phyloP scores from a whole-genome alignment of 2,888 invertebrate genomes.

The Notodonta ziczac region DNA sequence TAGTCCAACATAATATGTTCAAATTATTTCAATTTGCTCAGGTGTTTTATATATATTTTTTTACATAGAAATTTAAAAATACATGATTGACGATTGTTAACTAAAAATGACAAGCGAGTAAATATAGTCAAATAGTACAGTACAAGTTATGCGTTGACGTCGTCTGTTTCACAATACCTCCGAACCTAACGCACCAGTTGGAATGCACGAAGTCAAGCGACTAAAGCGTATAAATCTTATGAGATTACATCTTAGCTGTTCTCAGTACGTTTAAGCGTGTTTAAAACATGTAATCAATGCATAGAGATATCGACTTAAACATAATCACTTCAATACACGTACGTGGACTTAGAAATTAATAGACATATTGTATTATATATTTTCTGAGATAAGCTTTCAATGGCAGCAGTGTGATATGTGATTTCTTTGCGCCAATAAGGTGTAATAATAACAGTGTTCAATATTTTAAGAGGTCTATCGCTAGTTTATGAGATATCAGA shows the following conservation, averaged over 20 bases:
- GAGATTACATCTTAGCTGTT: constrained; percentile 71
- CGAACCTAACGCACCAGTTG: constrained; percentile 75
- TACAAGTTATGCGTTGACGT: constrained; percentile 26
- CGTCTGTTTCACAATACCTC: constrained; percentile 20
- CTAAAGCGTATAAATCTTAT: constrained; percentile 77
- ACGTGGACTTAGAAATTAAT: constrained; percentile 27
- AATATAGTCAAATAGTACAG: constrained; percentile 19
- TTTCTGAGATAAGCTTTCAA: constrained; percentile 14
- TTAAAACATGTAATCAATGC: constrained; percentile 19
- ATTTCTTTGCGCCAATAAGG: neutral
- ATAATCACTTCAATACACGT: constrained; percentile 22
- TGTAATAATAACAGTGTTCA: too few species aligned
- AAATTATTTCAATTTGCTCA: too few species aligned
- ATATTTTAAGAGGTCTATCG: too few species aligned
- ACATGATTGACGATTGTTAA: too few species aligned
- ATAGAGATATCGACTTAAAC: constrained; percentile 24
- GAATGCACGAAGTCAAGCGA: constrained; percentile 80
- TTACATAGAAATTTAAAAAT: too few species aligned
- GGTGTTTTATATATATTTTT: too few species aligned
- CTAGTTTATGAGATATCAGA: too few species aligned
- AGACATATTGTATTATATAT: constrained; percentile 9
- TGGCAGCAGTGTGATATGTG: constrained; percentile 20
- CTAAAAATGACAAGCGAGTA: too few species aligned
- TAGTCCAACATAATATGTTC: too few species aligned
- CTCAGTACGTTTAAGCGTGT: constrained; percentile 54